Base-by-base conservation (phyloP, 2,113 vertebrate species). In the Nothocercus nigrocapillus region DNA sequence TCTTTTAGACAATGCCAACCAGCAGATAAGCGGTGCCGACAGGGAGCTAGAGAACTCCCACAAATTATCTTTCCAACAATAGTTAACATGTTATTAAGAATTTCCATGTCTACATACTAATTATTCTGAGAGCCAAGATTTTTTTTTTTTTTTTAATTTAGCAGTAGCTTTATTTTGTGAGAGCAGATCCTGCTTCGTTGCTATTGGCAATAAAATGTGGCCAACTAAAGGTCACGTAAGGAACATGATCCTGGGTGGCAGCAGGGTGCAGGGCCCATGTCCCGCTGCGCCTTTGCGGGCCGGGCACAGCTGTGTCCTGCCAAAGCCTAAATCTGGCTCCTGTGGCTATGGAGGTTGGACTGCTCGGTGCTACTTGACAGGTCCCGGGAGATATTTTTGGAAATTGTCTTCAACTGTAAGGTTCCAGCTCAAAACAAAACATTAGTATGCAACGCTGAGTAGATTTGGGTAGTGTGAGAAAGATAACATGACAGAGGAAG, bases 61-160 rank as follows among this genome's bases (percentile, higher is more conserved):
- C 91, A 90, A 90, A 88, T 82, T 90, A 82, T 58, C 68, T 96
- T 94, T 92, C 92, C 93, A 93, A 88, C 92, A 94, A 49, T 86
- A 93, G 91, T 93, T 94, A 96, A 80, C 27, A 5, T 91, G n/a
- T 68, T 95, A 88, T 94, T 95, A 96, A 95, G 91, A 96, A 97
- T 94, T 98, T 94, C 75, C 51, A 54, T 94, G 74, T 96, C 93
- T 97, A 72, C 62, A 74, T 72, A 81, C 81, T 97, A 85, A 94
- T 97, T 96, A 79, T 89, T 89, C 88, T 94, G 85, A 95, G 73
- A 95, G 90, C 51, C 81, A 64, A 85, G 44, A 19, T 2, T 11
- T 1, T 16, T 49, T 61, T 67, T 40, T 24, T 8, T 74, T 81
- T 93, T 90, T 81, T 92, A 68, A 19, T 82, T 86, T 85, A 89